Evolutionary conservation across 2,888 invertebrate genomes (phyloP).

Genomic region (Hesperia comma): DNA sequence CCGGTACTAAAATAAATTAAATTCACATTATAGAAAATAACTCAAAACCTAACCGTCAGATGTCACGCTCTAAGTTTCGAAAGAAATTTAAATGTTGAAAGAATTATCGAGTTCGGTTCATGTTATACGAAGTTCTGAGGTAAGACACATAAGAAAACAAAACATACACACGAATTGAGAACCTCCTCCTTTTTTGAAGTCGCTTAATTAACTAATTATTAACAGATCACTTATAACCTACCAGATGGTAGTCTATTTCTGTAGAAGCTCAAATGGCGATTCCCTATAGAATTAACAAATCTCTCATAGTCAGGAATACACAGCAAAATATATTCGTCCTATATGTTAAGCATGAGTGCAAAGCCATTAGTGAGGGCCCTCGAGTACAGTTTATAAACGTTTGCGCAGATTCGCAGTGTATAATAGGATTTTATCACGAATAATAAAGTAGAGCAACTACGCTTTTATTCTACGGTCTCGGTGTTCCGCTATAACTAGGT

Average conservation of each 20-base stretch:
- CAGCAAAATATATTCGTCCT: background rate
- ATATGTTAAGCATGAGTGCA: conserved; percentile 15
- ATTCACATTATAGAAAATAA: no score
- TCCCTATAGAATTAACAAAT: conserved; percentile 51
- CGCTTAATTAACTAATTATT: background rate
- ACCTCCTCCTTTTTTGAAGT: no score
- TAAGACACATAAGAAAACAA: no score
- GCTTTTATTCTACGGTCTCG: background rate
- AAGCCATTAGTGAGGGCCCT: conserved; percentile 14
- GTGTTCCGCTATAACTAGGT: background rate
- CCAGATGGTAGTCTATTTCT: background rate
- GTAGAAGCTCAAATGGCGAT: conserved; percentile 49
- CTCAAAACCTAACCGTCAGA: no score
- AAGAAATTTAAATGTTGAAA: no score
- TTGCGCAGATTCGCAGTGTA: conserved; percentile 8
- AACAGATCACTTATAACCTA: conserved; percentile 13
- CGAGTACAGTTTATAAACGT: conserved; percentile 10
- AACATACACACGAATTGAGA: no score
- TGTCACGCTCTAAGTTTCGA: no score
- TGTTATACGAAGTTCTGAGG: no score
- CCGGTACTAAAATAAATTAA: no score
- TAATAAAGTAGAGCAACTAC: conserved; percentile 3
- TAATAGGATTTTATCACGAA: conserved; percentile 13
- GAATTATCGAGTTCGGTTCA: no score
- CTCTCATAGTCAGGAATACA: conserved; percentile 6